Base-by-base conservation (phyloP, 2,113 vertebrate genomes). In the Elanoides forficatus region DNA sequence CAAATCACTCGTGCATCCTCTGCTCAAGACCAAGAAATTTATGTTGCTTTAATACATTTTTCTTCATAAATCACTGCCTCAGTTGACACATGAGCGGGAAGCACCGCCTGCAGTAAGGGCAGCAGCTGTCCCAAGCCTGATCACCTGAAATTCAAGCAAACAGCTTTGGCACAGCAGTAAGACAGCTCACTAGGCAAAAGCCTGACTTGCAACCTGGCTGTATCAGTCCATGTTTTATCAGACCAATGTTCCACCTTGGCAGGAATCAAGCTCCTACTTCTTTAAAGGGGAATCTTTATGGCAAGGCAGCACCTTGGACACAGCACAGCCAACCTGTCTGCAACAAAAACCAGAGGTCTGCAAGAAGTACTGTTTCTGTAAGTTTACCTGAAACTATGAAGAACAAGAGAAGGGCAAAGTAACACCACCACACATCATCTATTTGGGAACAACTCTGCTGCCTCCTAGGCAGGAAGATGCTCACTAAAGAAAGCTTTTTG, bases 341-440 rank as follows among this genome's bases (percentile, higher is more conserved):
- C 60, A 4, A 17, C 16, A 53, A 53, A 50, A 53, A 34, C 27
- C 55, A 11, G 10, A 38, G 40, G 40, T 29, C 62, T 38, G 40
- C 25, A 27, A 23, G 47, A 45, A 32, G 40, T 17, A 11, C 32
- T 1, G 2, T 20, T 78, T 29, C 56, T 2, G 0, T 9, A 45
- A 32, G 13, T 78, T 38, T n/a, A 30, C 30, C 43, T n/a, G 36
- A 19, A 56, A 38, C n/a, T 7, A 21, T 2, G 6, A 34, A 66
- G 25, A 81, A 40, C 13, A 17, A 11, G 42, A 55, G 42, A n/a
- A 56, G 13, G 59, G 26, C 32, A 42, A 66, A 12, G 63, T 12
- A 42, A 36, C 7, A 15, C 11, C 53, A 29, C 15, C 15, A 13
- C 38, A 53, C 9, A 1, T 16, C 1, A 0, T 66, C 29, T 30